Conservation (phyloP, 2,888 invertebrate species). For the Ichneumoninae sp. region DNA sequence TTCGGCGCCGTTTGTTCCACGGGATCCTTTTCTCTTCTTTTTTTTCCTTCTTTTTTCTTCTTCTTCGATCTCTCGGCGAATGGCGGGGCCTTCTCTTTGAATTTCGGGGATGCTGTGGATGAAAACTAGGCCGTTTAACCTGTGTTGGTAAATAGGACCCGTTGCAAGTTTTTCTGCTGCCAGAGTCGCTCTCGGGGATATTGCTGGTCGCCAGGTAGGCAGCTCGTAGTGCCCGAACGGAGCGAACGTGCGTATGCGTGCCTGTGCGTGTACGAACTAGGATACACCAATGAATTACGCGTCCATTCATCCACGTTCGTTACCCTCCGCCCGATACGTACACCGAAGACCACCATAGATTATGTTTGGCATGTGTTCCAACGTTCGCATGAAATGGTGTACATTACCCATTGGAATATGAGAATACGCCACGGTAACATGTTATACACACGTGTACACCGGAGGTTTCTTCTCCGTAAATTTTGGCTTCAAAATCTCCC, state of each 20-base stretch:
- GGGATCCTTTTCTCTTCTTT: constrained; percentile 53
- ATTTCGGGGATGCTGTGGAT: constrained; percentile 69
- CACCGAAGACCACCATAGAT: constrained; percentile 43
- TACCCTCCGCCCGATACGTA: constrained; percentile 33
- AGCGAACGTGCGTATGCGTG: constrained; percentile 11
- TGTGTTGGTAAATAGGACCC: constrained; percentile 69
- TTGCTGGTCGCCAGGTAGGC: constrained; percentile 47
- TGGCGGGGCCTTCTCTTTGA: constrained; percentile 74
- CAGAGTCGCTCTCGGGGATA: constrained; percentile 47
- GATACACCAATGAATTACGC: constrained; percentile 59
- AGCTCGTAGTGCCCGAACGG: constrained; percentile 34
- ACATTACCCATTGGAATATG: constrained; percentile 56
- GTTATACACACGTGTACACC: constrained; percentile 49
- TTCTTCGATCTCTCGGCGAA: constrained; percentile 65
- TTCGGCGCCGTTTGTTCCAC: constrained; percentile 68
- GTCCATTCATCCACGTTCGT: constrained; percentile 64
- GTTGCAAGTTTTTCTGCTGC: constrained; percentile 59
- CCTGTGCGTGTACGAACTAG: constrained; percentile 40
- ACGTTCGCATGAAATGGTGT: constrained; percentile 59
- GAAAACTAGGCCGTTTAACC: constrained; percentile 77
- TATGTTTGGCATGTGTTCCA: constrained; percentile 48
- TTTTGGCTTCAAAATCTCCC: neutral
- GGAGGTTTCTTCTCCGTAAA: constrained; percentile 25
- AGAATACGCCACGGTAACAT: constrained; percentile 61
- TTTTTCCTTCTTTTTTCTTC: constrained; percentile 48